These are phyloP conservation scores for Athalia rosae DNA, from an alignment of 2,888 invertebrate species.

Conservation along the genomic window DNA sequence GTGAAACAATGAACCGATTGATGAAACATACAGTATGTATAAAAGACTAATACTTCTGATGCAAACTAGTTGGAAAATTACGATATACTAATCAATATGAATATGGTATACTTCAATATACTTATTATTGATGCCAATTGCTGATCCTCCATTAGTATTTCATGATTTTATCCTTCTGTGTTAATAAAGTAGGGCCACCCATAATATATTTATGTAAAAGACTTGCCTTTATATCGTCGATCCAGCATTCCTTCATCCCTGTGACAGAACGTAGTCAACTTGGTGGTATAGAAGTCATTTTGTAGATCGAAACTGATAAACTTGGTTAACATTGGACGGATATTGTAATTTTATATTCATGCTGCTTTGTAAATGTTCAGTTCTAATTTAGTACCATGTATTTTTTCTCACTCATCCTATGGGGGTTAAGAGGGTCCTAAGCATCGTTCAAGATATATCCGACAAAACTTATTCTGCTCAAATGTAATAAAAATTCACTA, in stretches of 20 bases:
- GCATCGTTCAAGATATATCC: not conserved
- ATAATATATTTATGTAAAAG: not conserved
- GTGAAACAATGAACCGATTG: not conserved
- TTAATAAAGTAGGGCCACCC: not conserved
- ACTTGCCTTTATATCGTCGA: not conserved
- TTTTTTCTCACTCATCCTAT: no score
- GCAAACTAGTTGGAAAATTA: conserved; percentile 22
- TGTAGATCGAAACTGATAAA: not conserved
- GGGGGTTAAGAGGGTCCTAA: no score
- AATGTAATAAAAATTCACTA: not conserved
- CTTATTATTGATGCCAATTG: not conserved
- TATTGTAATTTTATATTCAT: not conserved
- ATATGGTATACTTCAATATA: conserved; percentile 7
- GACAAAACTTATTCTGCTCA: not conserved
- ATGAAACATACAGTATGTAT: not conserved
- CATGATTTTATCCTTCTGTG: not conserved
- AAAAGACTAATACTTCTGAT: conserved; percentile 23
- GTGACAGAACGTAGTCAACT: not conserved
- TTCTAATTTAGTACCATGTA: no score
- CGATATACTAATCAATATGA: conserved; percentile 5
- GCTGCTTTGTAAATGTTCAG: no score
- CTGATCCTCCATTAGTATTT: not conserved
- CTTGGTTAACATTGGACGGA: conserved; percentile 13
- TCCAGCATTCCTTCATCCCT: not conserved
- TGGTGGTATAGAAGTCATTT: not conserved